Percentiles rank a stretch among this genome's conserved stretches.
These are phyloP conservation scores for Bombus ignitus DNA, from an alignment of 1,140 invertebrate species.

Conservation along the genomic window DNA sequence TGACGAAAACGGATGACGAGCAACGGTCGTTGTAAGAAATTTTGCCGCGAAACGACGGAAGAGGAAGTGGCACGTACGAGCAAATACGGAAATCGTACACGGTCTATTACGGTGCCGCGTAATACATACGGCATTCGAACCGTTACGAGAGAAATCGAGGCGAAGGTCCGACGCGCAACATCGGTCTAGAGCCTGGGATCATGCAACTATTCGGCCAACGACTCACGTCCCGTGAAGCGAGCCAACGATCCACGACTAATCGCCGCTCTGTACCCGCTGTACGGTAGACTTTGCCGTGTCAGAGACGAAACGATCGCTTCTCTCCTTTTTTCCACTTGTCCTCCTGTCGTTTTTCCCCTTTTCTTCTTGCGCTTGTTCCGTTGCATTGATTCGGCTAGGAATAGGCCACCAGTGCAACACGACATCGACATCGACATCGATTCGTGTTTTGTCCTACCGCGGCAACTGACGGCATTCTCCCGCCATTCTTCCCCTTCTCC, in stretches of 20 bases:
- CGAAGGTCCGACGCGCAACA: not conserved
- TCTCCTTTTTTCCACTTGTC: not conserved
- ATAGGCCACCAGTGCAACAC: not conserved
- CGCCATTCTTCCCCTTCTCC: conserved; percentile 17
- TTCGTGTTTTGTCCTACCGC: not conserved
- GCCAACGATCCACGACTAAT: conserved; percentile 55
- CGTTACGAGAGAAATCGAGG: conserved; percentile 50
- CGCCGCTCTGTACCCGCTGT: not conserved
- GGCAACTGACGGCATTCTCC: not conserved
- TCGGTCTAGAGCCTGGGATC: not conserved
- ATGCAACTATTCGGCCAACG: conserved; percentile 20
- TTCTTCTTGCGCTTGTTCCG: not conserved
- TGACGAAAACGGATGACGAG: not conserved
- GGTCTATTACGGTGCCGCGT: not conserved
- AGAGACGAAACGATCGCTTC: not conserved
- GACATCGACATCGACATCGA: not conserved
- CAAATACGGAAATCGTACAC: not conserved
- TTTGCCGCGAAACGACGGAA: not conserved
- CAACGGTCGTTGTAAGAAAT: not conserved
- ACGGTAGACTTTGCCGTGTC: not conserved
- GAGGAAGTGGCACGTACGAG: not conserved
- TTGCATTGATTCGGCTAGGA: not conserved
- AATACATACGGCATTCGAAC: conserved; percentile 36
- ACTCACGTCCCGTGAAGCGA: conserved; percentile 28
- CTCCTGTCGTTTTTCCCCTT: not conserved